Percentiles rank a stretch among this genome's conserved stretches.
These are phyloP conservation scores for Panulirus ornatus DNA, from an alignment of 1,140 invertebrate species.

Conservation along the genomic window DNA sequence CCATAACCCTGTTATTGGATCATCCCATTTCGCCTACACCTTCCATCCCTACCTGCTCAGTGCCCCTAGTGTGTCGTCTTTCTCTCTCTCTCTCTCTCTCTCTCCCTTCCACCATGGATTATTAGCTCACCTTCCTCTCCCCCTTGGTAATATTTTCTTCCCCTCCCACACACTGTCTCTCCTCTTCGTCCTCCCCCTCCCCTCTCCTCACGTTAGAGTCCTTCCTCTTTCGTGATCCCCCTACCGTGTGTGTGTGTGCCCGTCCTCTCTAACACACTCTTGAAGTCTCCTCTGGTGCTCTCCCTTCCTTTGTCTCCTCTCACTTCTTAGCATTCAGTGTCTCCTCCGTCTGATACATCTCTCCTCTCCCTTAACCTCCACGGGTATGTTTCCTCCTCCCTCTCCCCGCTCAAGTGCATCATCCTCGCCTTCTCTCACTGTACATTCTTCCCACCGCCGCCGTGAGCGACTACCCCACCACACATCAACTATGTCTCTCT, in stretches of 20 bases:
- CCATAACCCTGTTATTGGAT: no score
- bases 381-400: neutral
- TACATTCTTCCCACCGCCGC: neutral
- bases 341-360: neutral
- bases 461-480: neutral
- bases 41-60: no score
- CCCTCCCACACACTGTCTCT: neutral
- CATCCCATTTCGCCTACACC: no score
- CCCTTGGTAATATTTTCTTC: neutral
- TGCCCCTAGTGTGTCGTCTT: no score
- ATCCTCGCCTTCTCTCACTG: no score
- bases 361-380: neutral
- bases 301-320: neutral
- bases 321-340: neutral
- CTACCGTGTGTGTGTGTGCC: neutral
- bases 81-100: no score
- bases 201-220: neutral
- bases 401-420: neutral
- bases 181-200: neutral
- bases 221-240: neutral
- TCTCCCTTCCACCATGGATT: no score
- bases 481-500: no score
- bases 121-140: no score
- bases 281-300: neutral
- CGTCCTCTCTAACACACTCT: neutral